A percentile compares a stretch with the other conserved stretches of the same genome.
Conservation (phyloP, 2,888 invertebrate species). For the Tortrix viridana region DNA sequence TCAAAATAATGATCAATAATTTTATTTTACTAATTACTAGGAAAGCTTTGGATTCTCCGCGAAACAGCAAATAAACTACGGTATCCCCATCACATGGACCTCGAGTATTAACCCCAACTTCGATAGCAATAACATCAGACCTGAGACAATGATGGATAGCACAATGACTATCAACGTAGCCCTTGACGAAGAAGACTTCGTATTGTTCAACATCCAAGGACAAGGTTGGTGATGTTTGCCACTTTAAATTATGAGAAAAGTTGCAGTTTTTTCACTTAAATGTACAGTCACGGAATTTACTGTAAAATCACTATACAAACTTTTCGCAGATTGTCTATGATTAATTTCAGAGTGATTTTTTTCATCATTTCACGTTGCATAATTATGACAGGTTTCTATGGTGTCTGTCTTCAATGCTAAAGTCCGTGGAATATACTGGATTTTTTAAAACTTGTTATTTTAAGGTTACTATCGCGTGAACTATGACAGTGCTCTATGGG, state of each 20-base stretch:
- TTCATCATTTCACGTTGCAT: too few relatives aligned
- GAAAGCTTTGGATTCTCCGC: slow-evolving; percentile 57
- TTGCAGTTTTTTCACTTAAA: too few relatives aligned
- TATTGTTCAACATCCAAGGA: slow-evolving; percentile 73
- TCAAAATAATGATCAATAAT: not conserved
- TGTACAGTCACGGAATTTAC: too few relatives aligned
- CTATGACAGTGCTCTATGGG: slow-evolving; percentile 87
- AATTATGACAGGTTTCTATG: too few relatives aligned
- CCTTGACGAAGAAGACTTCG: slow-evolving; percentile 65
- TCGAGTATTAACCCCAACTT: slow-evolving; percentile 67
- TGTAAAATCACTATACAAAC: too few relatives aligned
- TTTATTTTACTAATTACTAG: slow-evolving; percentile 55
- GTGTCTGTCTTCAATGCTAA: too few relatives aligned
- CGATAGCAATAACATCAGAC: slow-evolving; percentile 52
- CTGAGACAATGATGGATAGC: slow-evolving; percentile 51
- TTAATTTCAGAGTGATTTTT: too few relatives aligned
- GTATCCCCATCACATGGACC: slow-evolving; percentile 80
- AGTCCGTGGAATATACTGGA: not conserved
- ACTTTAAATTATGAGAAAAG: too few relatives aligned
- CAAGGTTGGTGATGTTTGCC: slow-evolving; percentile 56
- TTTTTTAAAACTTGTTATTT: slow-evolving; percentile 25
- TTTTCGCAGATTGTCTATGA: too few relatives aligned
- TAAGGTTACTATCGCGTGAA: slow-evolving; percentile 88
- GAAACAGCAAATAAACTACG: slow-evolving; percentile 39
- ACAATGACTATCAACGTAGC: slow-evolving; percentile 48